These are phyloP conservation scores for Melanotaenia trifasciata DNA, from an alignment of 2,797 vertebrate species.

Conservation along the genomic window DNA sequence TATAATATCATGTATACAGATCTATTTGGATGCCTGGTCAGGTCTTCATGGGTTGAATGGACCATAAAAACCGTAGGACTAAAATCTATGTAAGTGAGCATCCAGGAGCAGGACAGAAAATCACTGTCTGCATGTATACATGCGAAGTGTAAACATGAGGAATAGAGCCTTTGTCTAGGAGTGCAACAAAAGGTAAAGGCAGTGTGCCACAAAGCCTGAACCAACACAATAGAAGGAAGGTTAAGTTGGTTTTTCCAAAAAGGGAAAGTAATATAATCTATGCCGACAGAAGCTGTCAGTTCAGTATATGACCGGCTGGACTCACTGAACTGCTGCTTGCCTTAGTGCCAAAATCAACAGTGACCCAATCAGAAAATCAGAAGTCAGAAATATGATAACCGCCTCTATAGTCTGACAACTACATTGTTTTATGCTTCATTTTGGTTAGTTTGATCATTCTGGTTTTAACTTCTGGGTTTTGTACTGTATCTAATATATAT, in stretches of 20 bases:
- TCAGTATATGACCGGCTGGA: slow-evolving; percentile 18
- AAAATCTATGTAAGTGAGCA: neutral
- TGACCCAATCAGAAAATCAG: slow-evolving; percentile 13
- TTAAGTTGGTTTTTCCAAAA: slow-evolving; percentile 49
- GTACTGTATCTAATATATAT: neutral
- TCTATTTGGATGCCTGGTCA: neutral
- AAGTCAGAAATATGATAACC: slow-evolving; percentile 18
- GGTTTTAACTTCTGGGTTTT: neutral
- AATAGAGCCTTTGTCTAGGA: slow-evolving; percentile 18
- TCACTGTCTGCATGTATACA: neutral
- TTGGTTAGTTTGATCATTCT: neutral
- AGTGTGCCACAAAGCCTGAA: slow-evolving; percentile 39
- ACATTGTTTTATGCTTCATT: slow-evolving; percentile 24
- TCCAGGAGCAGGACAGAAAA: neutral
- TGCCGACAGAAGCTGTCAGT: slow-evolving; percentile 54
- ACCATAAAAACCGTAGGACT: neutral
- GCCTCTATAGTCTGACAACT: slow-evolving; percentile 15
- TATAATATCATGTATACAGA: neutral
- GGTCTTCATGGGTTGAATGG: neutral
- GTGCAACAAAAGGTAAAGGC: slow-evolving; percentile 30
- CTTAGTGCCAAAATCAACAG: slow-evolving; percentile 63
- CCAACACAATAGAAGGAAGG: slow-evolving; percentile 69
- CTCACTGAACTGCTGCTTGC: slow-evolving; percentile 29
- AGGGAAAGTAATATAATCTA: slow-evolving; percentile 59
- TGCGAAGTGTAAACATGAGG: neutral